A percentile compares a stretch with the other conserved stretches of the same genome.
Conservation (phyloP, 2,888 invertebrate genomes). For the Formica aserva region DNA sequence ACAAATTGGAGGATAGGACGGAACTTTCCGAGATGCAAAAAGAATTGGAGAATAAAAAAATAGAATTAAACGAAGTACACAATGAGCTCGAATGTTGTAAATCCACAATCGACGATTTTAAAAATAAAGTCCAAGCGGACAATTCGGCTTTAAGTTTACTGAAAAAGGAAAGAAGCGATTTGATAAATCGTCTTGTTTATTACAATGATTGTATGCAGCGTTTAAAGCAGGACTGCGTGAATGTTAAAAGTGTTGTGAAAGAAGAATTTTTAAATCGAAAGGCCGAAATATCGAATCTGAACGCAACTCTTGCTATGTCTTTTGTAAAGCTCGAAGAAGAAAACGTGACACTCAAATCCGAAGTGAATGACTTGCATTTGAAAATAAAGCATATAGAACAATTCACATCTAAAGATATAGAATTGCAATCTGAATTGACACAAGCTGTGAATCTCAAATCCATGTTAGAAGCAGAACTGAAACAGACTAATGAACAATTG, state of each 20-base stretch:
- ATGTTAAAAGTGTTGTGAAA: conserved; percentile 67
- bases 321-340: conserved; percentile 56
- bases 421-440: conserved; percentile 57
- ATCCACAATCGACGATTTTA: conserved; percentile 70
- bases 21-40: conserved; percentile 64
- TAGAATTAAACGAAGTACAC: conserved; percentile 71
- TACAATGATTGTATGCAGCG: conserved; percentile 68
- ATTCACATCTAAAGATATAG: conserved; percentile 41
- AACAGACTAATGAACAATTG: conserved; percentile 59
- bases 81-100: conserved; percentile 75
- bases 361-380: conserved; percentile 37
- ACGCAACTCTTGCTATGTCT: conserved; percentile 48
- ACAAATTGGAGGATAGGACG: conserved; percentile 61
- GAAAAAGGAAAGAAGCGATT: conserved; percentile 70
- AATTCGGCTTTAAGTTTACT: conserved; percentile 69
- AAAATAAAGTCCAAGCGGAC: conserved; percentile 62
- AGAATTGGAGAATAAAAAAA: conserved; percentile 75
- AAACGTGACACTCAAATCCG: conserved; percentile 20
- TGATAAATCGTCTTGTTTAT: conserved; percentile 72
- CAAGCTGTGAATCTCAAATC: conserved; percentile 44
- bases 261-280: conserved; percentile 61
- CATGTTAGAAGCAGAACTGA: conserved; percentile 60
- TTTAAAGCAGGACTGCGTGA: conserved; percentile 73
- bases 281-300: conserved; percentile 61
- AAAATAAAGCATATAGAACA: conserved; percentile 54